Percentiles rank a stretch among this genome's conserved stretches.
phyloP scores from a whole-genome alignment of 2,113 vertebrate genomes.

The Delphinapterus leucas region DNA sequence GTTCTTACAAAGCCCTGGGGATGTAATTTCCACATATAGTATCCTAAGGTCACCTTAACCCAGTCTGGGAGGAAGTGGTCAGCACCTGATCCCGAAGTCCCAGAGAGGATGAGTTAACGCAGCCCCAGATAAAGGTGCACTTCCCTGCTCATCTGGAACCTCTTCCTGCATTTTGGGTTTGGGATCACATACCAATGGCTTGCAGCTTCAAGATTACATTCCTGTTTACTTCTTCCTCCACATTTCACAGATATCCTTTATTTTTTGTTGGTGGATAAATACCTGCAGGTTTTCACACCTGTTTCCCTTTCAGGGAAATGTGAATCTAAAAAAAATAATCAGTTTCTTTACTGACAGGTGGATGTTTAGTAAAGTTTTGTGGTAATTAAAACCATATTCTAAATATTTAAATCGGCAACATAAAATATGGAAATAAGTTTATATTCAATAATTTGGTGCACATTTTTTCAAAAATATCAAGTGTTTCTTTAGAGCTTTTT shows the following conservation, averaged over 20 bases:
- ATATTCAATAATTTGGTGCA: conserved; percentile 39
- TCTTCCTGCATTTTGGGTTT: neutral
- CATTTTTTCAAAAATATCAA: conserved; percentile 58
- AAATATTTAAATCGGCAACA: conserved; percentile 70
- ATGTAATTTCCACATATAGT: neutral
- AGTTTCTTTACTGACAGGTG: conserved; percentile 73
- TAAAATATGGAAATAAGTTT: conserved; percentile 70
- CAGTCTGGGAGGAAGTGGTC: accelerated
- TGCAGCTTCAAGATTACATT: neutral
- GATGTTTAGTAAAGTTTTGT: conserved; percentile 65
- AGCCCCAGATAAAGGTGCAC: accelerated
- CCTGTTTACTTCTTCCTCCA: conserved; percentile 22
- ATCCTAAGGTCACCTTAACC: no score
- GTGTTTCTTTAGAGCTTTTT: conserved; percentile 30
- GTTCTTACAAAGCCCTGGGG: neutral
- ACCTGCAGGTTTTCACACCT: conserved; percentile 77
- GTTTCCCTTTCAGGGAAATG: conserved; percentile 56
- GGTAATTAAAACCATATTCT: conserved; percentile 73
- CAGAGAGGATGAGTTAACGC: accelerated
- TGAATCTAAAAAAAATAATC: conserved; percentile 45
- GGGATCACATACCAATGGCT: accelerated
- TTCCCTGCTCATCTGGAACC: neutral
- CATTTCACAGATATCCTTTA: conserved; percentile 60
- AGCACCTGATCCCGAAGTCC: accelerated
- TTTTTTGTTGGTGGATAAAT: conserved; percentile 75